These are phyloP conservation scores for Gambusia yucatana DNA, from an alignment of 2,797 vertebrate species.

Conservation along the genomic window DNA sequence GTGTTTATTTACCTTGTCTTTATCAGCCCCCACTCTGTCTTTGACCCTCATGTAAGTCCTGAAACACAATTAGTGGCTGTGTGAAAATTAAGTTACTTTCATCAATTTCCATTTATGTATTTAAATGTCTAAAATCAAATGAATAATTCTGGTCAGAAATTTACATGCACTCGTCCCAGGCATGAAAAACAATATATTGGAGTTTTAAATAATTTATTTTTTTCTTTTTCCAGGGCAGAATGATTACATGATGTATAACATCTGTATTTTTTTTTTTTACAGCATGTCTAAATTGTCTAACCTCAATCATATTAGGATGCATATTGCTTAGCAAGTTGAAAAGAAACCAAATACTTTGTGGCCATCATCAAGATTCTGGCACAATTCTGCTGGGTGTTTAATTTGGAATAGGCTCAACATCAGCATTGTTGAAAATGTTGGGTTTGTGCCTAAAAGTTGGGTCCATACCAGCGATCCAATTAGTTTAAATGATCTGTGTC, in stretches of 20 bases:
- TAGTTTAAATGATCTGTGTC: not conserved
- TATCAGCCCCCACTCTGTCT: conserved; percentile 80
- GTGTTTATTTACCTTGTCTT: conserved; percentile 80
- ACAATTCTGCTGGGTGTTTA: not conserved
- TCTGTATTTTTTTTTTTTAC: not conserved
- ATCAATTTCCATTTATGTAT: not conserved
- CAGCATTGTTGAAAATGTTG: not conserved
- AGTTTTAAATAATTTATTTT: not conserved
- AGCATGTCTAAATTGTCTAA: too few species aligned
- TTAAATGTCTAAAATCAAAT: not conserved
- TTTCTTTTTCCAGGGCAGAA: not conserved
- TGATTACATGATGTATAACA: not conserved
- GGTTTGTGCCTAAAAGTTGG: not conserved
- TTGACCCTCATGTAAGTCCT: conserved; percentile 87
- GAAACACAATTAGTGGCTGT: conserved; percentile 21
- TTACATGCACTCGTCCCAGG: not conserved
- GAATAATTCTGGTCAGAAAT: not conserved
- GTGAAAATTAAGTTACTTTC: not conserved
- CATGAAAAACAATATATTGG: not conserved
- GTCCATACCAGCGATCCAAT: not conserved
- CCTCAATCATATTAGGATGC: not conserved
- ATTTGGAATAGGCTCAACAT: not conserved
- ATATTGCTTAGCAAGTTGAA: not conserved
- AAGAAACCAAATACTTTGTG: not conserved
- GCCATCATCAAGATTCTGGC: not conserved